Conservation (phyloP, 2,888 invertebrate genomes). For the Tetrapedia diversipes region DNA sequence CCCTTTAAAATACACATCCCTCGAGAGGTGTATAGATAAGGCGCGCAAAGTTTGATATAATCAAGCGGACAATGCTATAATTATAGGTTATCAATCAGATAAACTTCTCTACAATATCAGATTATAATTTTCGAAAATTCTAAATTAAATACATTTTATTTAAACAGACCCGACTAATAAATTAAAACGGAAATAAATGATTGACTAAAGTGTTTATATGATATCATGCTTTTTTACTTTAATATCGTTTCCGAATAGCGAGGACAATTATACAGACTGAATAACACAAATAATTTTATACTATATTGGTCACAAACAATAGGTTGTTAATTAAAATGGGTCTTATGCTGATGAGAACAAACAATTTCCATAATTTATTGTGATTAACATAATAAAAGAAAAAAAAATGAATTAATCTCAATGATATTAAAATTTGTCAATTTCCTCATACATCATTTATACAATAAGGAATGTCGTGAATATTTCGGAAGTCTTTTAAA, state of each 20-base stretch:
- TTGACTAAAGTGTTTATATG: background rate
- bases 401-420: background rate
- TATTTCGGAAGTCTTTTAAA: background rate
- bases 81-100: too few species aligned
- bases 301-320: background rate
- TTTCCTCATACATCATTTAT: background rate
- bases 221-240: background rate
- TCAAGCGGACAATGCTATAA: too few species aligned
- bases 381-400: background rate
- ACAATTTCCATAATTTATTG: background rate
- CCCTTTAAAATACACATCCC: too few species aligned
- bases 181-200: too few species aligned
- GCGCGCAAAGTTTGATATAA: too few species aligned
- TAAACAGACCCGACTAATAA: background rate
- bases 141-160: background rate
- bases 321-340: background rate
- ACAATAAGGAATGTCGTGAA: background rate
- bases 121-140: background rate
- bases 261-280: background rate
- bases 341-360: background rate
- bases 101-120: too few species aligned
- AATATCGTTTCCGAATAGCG: constrained; percentile 11
- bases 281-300: background rate
- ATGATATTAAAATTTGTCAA: background rate
- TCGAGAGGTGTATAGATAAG: too few species aligned